Evolutionary conservation across 2,113 vertebrate genomes (phyloP).

Genomic region (human (Homo sapiens)): GRCh38 chr19:44516001-44516500

Average conservation of each 20-base stretch:
- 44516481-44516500: too few species aligned
- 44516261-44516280: background rate
- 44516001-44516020: background rate
- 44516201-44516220: background rate
- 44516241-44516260: background rate
- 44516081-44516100: background rate
- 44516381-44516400: too few species aligned
- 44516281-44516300: background rate
- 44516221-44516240: background rate
- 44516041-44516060: background rate
- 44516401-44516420: too few species aligned
- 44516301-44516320: background rate
- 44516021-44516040: background rate
- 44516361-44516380: too few species aligned
- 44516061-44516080: background rate
- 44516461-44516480: too few species aligned
- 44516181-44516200: background rate
- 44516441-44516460: too few species aligned
- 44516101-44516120: background rate
- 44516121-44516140: background rate
- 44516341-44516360: too few species aligned
- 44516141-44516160: background rate
- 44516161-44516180: background rate
- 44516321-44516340: too few species aligned
- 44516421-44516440: too few species aligned